Evolutionary conservation across 2,797 vertebrate species (phyloP).

Genomic region (Ctenochaetus hawaiiensis): DNA sequence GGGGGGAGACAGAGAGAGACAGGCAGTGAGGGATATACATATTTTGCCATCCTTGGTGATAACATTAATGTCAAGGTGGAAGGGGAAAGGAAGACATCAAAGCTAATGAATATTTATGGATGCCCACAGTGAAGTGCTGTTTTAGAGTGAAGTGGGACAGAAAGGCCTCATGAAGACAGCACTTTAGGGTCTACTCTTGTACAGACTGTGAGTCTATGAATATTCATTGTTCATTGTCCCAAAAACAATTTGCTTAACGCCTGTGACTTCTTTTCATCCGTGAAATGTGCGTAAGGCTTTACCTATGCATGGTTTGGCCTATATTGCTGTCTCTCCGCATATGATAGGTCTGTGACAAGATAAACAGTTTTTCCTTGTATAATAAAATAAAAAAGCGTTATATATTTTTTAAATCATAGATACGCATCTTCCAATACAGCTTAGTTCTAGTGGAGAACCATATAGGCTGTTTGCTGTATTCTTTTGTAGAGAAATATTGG

Average conservation of each 20-base stretch:
- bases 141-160: conserved; percentile 80
- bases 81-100: conserved; percentile 75
- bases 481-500: no score
- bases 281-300: conserved; percentile 59
- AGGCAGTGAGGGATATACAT: conserved; percentile 59
- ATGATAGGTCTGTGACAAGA: conserved; percentile 9
- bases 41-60: conserved; percentile 75
- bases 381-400: no score
- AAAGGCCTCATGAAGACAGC: conserved; percentile 79
- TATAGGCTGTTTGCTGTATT: not conserved
- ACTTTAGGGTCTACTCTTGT: conserved; percentile 80
- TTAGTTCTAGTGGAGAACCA: not conserved
- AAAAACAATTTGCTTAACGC: conserved; percentile 80
- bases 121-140: conserved; percentile 80
- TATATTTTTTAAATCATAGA: not conserved
- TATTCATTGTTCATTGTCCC: conserved; percentile 84
- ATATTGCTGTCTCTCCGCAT: conserved; percentile 31
- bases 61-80: conserved; percentile 82
- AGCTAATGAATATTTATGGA: conserved; percentile 82
- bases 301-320: conserved; percentile 60
- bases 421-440: not conserved
- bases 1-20: conserved; percentile 17
- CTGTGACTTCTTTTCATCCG: conserved; percentile 71
- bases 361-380: no score
- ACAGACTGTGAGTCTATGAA: conserved; percentile 75